A percentile compares a stretch with the other conserved stretches of the same genome.
Conservation (phyloP, 2,888 invertebrate species). For the Eudemis profundana region DNA sequence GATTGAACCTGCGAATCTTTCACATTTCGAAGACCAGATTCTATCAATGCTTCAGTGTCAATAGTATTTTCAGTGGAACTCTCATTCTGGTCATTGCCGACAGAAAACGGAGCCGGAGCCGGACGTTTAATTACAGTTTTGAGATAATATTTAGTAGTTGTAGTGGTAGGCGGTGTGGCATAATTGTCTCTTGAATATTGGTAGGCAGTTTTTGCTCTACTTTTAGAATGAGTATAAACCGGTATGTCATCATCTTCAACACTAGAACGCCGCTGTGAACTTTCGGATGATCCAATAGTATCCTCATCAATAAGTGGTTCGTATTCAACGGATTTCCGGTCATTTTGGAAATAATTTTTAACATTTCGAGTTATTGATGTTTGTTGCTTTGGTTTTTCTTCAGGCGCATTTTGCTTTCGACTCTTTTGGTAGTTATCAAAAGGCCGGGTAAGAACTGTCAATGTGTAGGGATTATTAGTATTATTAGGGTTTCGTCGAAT, state of each 20-base stretch:
- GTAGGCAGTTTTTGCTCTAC: conserved; percentile 18
- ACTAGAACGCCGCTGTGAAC: conserved; percentile 55
- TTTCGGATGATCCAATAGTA: conserved; percentile 52
- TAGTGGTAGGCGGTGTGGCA: conserved; percentile 52
- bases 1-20: conserved; percentile 47
- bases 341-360: conserved; percentile 52
- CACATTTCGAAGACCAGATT: conserved; percentile 58
- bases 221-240: conserved; percentile 54
- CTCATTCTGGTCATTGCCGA: conserved; percentile 52
- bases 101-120: conserved; percentile 60
- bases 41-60: conserved; percentile 60
- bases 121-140: conserved; percentile 71
- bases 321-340: conserved; percentile 52
- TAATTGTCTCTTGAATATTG: conserved; percentile 31
- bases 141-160: conserved; percentile 67
- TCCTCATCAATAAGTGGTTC: conserved; percentile 51
- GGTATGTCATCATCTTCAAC: conserved; percentile 63
- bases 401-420: conserved; percentile 49
- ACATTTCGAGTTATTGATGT: conserved; percentile 32
- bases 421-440: conserved; percentile 59
- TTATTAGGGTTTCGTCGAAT: conserved; percentile 75
- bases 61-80: conserved; percentile 64
- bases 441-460: conserved; percentile 75
- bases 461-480: conserved; percentile 75
- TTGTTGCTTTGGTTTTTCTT: conserved; percentile 41